Base-by-base conservation (phyloP, 53 echinoderm and acorn worm genomes). In the Henricia sp. region DNA sequence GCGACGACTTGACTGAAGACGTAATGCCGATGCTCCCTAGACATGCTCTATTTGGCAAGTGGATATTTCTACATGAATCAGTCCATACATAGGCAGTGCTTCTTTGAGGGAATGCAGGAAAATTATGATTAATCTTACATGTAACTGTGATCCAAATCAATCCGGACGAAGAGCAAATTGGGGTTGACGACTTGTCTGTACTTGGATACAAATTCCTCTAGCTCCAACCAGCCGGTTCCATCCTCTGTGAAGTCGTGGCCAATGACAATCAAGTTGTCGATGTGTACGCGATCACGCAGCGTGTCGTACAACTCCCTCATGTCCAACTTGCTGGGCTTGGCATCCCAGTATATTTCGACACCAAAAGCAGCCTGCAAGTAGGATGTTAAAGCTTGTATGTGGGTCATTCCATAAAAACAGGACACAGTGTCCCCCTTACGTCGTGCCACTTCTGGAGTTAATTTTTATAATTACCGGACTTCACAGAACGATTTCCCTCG, bases 181-280 rank as follows among this genome's bases (percentile, higher is more conserved):
- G 87, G 86, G 71, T 99, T 99, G 71, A 99, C 90, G 20, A 99
- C 68, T 25, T 86, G 90, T 36, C 99, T 82, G 71, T 99, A 99
- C 66, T 89, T 86, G 68, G 75, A 48, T 8, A 99, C 90, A 65
- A 90, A 92, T 12, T 44, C 58, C 34, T 85, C 56, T 32, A 95
- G 66, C 35, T 70, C 69, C 0, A 84, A 34, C 19, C 88, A 83
- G 50, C 87, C 88, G 0, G 52, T 38, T 14, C 82, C 78, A 6
- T 72, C 70, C 75, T 64, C 56, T 9, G 59, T 84, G 68, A 72
- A 74, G 6, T 83, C 82, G 39, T 92, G 84, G 17, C 92, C 83
- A 43, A 99, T 69, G 13, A 99, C 57, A 17, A 99, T 83, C 16
- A 99, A 65, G 59, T 92, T 92, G 58, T 99, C 93, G 50, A 92